Evolutionary conservation across 2,113 vertebrate species (phyloP).

Genomic region (Scomber colias): DNA sequence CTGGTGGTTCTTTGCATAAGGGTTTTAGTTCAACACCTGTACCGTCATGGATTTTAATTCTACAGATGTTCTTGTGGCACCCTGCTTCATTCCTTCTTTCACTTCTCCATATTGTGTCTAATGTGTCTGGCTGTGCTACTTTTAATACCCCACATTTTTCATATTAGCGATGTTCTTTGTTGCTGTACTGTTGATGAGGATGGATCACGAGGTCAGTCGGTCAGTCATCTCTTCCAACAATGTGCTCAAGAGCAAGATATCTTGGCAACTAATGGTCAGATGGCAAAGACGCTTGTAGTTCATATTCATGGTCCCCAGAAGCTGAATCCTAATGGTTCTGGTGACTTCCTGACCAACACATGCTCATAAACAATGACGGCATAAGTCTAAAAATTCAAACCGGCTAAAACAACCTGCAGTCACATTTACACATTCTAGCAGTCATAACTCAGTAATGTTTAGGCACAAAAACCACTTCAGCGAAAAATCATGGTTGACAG

Average conservation of each 20-base stretch:
- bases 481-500: no score
- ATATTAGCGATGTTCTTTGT: background rate
- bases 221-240: background rate
- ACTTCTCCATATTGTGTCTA: background rate
- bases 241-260: background rate
- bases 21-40: slow-evolving; percentile 6
- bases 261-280: background rate
- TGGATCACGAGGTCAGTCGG: background rate
- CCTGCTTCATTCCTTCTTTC: background rate
- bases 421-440: no score
- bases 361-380: no score
- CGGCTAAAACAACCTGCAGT: no score
- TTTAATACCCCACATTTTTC: slow-evolving; percentile 20
- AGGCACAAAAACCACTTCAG: no score
- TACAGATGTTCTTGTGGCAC: background rate
- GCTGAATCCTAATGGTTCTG: no score
- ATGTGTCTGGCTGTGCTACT: slow-evolving; percentile 7
- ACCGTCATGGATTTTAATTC: background rate
- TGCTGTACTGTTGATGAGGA: background rate
- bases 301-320: background rate
- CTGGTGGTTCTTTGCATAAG: slow-evolving; percentile 23
- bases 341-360: no score
- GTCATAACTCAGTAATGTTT: no score
- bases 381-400: no score
- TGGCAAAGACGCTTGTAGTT: background rate